Evolutionary conservation across 92 coral and sea anemone species (phyloP).

Genomic region (Epizoanthus illoricatus): DNA sequence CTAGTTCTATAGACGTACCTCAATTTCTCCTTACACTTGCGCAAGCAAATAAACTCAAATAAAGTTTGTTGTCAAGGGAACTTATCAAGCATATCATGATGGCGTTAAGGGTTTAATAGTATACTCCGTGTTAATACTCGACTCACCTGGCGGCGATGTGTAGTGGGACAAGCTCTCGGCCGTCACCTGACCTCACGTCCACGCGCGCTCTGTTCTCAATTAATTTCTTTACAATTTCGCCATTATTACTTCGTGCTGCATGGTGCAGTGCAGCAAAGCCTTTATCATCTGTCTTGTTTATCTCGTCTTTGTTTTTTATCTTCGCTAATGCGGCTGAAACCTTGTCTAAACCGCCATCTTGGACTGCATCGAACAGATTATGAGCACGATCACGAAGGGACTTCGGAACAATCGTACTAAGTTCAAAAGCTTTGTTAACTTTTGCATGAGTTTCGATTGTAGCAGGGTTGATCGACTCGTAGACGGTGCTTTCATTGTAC

Average conservation of each 20-base stretch:
- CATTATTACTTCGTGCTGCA: slow-evolving; percentile 59
- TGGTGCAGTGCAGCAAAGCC: slow-evolving; percentile 73
- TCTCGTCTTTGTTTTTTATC: slow-evolving; percentile 26
- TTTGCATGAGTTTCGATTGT: slow-evolving; percentile 8
- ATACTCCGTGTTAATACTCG: no score
- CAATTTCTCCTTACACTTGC: no score
- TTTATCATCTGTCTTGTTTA: slow-evolving; percentile 52
- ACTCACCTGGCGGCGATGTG: slow-evolving; percentile 78
- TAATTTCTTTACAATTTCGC: slow-evolving; percentile 52
- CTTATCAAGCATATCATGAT: no score
- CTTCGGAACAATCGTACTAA: background rate
- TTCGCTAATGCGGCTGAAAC: slow-evolving; percentile 12
- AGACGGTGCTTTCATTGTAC: background rate
- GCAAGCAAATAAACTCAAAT: no score
- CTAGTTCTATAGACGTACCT: no score
- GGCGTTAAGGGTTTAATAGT: background rate
- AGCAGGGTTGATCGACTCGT: slow-evolving; percentile 28
- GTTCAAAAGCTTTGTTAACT: slow-evolving; percentile 32
- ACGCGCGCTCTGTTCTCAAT: slow-evolving; percentile 61
- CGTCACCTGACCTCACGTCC: slow-evolving; percentile 54
- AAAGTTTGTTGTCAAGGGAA: no score
- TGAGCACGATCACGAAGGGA: background rate
- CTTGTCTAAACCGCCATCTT: slow-evolving; percentile 13
- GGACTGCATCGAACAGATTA: slow-evolving; percentile 16
- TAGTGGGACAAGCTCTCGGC: slow-evolving; percentile 53